Evolutionary conservation across 2,888 invertebrate species (phyloP).

Genomic region (Lamproptera curius): DNA sequence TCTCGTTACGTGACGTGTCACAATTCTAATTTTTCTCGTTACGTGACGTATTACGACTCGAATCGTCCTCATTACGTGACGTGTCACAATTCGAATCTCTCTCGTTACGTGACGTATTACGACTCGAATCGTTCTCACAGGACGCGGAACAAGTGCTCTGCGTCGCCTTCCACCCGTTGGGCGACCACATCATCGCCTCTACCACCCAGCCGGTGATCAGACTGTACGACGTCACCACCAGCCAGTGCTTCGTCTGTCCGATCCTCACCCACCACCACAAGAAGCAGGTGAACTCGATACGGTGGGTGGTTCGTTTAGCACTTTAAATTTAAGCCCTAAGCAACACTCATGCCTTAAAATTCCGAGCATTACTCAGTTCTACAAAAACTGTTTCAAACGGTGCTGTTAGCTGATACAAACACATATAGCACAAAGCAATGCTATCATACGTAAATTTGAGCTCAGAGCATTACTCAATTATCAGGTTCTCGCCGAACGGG

Average conservation of each 20-base stretch:
- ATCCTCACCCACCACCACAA: constrained; percentile 92
- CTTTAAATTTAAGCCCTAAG: background rate
- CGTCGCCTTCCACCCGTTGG: constrained; percentile 96
- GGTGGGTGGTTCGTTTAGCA: too few relatives aligned
- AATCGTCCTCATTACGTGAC: too few relatives aligned
- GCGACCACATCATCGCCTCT: constrained; percentile 95
- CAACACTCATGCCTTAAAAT: background rate
- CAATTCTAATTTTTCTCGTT: too few relatives aligned
- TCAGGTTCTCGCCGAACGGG: constrained; percentile 70
- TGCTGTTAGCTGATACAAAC: too few relatives aligned
- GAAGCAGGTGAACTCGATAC: constrained; percentile 85
- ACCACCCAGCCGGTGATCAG: constrained; percentile 94
- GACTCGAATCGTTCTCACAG: too few relatives aligned
- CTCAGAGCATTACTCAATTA: background rate
- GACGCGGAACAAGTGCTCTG: constrained; percentile 95
- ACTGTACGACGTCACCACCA: constrained; percentile 95
- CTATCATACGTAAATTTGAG: background rate
- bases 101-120: too few relatives aligned
- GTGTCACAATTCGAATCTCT: too few relatives aligned
- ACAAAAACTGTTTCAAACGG: too few relatives aligned
- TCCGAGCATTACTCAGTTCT: background rate
- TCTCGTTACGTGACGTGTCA: too few relatives aligned
- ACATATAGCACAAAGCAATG: too few relatives aligned
- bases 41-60: too few relatives aligned
- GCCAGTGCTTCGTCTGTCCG: constrained; percentile 96